A percentile compares a stretch with the other conserved stretches of the same genome.
Evolutionary conservation across 2,888 invertebrate genomes (phyloP).

Genomic region (Enchytraeus crypticus): DNA sequence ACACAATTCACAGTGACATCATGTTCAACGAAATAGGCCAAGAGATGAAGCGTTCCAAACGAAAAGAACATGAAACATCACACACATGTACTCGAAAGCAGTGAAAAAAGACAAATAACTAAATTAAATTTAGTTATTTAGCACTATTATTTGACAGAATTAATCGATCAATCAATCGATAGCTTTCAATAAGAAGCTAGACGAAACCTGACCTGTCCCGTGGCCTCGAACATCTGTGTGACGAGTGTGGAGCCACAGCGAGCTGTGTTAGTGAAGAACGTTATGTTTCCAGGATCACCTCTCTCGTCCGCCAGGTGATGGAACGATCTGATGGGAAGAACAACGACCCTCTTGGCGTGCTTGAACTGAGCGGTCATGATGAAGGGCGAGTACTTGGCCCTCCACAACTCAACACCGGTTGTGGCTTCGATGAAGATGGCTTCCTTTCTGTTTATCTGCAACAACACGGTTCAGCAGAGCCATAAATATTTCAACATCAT

Average conservation of each 20-base stretch:
- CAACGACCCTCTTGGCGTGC: conserved; percentile 9
- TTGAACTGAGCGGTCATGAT: conserved; percentile 14
- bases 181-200: no score
- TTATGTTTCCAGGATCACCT: conserved; percentile 12
- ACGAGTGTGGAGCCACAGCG: conserved; percentile 21
- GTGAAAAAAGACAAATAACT: no score
- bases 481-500: no score
- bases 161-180: no score
- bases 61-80: no score
- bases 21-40: no score
- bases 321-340: conserved; percentile 14
- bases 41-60: no score
- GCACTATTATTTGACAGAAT: no score
- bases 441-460: conserved; percentile 1
- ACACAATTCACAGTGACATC: no score
- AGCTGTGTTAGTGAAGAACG: conserved; percentile 21
- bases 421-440: conserved; percentile 4
- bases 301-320: conserved; percentile 14
- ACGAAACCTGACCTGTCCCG: background rate
- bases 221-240: conserved; percentile 18
- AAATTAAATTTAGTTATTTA: no score
- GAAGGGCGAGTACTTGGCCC: conserved; percentile 10
- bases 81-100: no score
- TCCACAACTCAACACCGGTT: background rate
- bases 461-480: no score